Conservation (phyloP, 2,888 invertebrate genomes). For the Pseudanteris insignis region DNA sequence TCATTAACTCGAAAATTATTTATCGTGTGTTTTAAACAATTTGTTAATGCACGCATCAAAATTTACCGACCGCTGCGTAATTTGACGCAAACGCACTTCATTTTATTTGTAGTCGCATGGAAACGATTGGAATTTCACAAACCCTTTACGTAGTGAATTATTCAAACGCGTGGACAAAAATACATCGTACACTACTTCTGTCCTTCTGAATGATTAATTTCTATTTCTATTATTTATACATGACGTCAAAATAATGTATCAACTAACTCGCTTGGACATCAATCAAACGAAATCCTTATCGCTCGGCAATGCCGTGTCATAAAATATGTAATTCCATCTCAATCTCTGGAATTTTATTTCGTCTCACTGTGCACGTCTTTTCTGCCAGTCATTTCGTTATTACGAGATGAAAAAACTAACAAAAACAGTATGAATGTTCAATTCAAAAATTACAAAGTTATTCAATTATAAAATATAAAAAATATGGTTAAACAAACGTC, state of each 20-base stretch:
- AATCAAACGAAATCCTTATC: background rate
- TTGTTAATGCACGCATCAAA: too few relatives aligned
- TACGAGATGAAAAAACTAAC: too few relatives aligned
- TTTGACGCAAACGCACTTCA: too few relatives aligned
- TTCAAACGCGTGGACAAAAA: background rate
- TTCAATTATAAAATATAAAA: too few relatives aligned
- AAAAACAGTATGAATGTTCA: too few relatives aligned
- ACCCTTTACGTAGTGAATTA: background rate
- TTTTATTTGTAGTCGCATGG: background rate
- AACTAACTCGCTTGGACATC: background rate
- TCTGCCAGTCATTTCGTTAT: too few relatives aligned
- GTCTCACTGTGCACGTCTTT: too few relatives aligned
- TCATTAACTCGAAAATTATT: too few relatives aligned
- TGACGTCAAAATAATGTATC: slow-evolving; percentile 6
- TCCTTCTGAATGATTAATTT: background rate
- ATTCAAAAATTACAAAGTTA: too few relatives aligned
- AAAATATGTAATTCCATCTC: background rate
- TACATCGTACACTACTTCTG: background rate
- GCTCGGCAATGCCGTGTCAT: background rate
- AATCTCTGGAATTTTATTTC: background rate
- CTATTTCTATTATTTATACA: background rate
- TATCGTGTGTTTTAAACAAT: too few relatives aligned
- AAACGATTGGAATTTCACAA: background rate
- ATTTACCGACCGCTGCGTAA: too few relatives aligned
- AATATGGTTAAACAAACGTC: too few relatives aligned